Base-by-base conservation (phyloP, 2,888 invertebrate genomes). In the Dasypogon diadema region DNA sequence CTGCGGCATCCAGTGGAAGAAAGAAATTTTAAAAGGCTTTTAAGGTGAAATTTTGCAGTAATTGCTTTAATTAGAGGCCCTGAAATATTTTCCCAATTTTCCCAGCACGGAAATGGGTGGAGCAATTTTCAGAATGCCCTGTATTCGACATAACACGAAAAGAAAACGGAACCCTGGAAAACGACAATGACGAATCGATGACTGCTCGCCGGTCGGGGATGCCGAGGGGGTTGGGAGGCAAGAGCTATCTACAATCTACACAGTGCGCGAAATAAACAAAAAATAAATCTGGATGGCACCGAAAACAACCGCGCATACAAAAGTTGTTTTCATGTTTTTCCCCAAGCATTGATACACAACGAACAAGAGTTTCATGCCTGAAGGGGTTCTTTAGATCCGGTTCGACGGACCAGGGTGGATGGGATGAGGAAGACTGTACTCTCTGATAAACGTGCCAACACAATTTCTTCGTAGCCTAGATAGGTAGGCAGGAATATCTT, bases 241-340 rank as follows among this genome's bases (percentile, higher is more conserved):
- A n/a, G n/a, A n/a, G n/a, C n/a, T n/a, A n/a, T n/a, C n/a, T n/a
- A n/a, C n/a, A n/a, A 46, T 3, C 46, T 26, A 56, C 14, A 56
- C 24, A 26, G 56, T n/a, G n/a, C 22, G 12, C n/a, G 26, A 26
- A 56, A 26, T 26, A 56, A 56, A 56, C 26, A 56, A 56, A 56
- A 56, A 56, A 56, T 26, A 56, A 56, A 56, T 56, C 56, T 26
- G 18, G 24, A 26, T n/a, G 24, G 56, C 12, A 24, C 56, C 12
- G 14, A 14, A 56, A 56, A 56, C 24, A 56, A 12, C 24, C 26
- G n/a, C 26, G n/a, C 24, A 22, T 10, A 22, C 10, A 26, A 56
- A 26, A 56, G 12, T 56, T 56, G 24, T 16, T 51, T 51, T 51
- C 51, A 8, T 51, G 18, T 16, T 51, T 16, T 16, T 16, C 12